Evolutionary conservation across 2,888 invertebrate species (phyloP).

Genomic region (Melipona bicolor): DNA sequence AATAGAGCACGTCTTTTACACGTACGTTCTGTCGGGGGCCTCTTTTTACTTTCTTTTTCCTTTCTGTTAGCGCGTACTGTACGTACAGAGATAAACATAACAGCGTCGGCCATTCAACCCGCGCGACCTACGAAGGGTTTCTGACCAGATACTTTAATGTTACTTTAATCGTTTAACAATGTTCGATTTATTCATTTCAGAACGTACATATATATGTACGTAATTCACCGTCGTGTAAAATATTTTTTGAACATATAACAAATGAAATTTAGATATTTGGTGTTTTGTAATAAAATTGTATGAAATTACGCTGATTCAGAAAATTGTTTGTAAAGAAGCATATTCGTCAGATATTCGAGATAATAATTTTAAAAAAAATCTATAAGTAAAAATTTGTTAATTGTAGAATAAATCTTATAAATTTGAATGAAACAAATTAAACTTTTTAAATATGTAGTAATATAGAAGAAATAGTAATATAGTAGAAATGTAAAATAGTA

Average conservation of each 20-base stretch:
- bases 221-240: background rate
- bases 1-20: conserved; percentile 73
- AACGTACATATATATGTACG: no score
- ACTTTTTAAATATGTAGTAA: no score
- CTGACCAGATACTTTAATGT: conserved; percentile 21
- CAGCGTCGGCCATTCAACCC: conserved; percentile 75
- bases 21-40: conserved; percentile 42
- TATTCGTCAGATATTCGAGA: no score
- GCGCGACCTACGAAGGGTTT: conserved; percentile 29
- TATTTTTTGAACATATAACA: no score
- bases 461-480: no score
- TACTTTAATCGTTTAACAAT: background rate
- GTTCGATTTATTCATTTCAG: background rate
- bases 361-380: no score
- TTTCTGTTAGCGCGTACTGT: conserved; percentile 53
- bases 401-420: no score
- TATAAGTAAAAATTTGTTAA: no score
- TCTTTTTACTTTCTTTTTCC: conserved; percentile 50
- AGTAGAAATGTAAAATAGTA: no score
- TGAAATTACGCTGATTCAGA: no score
- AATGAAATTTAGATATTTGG: background rate
- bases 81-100: conserved; percentile 64
- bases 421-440: no score
- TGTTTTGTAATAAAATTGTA: background rate
- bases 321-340: no score